Conservation (phyloP, 2,888 invertebrate genomes). For the Nyleta sp. region DNA sequence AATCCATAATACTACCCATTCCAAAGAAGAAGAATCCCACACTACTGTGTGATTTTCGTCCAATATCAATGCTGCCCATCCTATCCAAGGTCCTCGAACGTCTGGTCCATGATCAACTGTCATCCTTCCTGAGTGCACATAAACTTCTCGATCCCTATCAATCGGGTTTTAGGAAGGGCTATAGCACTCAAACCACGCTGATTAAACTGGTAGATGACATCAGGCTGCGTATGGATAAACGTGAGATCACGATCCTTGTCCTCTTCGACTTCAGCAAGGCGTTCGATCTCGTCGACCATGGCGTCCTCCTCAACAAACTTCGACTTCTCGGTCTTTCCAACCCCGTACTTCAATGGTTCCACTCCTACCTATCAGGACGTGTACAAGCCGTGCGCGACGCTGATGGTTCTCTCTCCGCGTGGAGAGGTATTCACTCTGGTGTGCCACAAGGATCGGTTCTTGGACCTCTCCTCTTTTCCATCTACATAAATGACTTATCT, state of each 20-base stretch:
- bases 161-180: not conserved
- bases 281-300: slow-evolving; percentile 6
- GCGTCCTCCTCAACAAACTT: not conserved
- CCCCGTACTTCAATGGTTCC: not conserved
- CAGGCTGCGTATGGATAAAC: not conserved
- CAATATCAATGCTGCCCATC: not conserved
- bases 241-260: not conserved
- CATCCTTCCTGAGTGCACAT: not conserved
- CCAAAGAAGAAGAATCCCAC: not conserved
- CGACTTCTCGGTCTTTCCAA: not conserved
- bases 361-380: not conserved
- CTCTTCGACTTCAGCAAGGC: slow-evolving; percentile 16
- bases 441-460: slow-evolving; percentile 1
- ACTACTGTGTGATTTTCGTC: not conserved
- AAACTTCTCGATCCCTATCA: not conserved
- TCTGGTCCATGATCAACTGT: not conserved
- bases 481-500: not conserved
- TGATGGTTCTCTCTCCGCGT: too few species aligned
- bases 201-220: slow-evolving; percentile 6
- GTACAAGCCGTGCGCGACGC: not conserved
- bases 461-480: not conserved
- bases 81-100: slow-evolving; percentile 4
- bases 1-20: not conserved
- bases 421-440: not conserved
- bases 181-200: slow-evolving; percentile 2